phyloP scores from a whole-genome alignment of 2,797 vertebrate species.

The Merluccius polli region DNA sequence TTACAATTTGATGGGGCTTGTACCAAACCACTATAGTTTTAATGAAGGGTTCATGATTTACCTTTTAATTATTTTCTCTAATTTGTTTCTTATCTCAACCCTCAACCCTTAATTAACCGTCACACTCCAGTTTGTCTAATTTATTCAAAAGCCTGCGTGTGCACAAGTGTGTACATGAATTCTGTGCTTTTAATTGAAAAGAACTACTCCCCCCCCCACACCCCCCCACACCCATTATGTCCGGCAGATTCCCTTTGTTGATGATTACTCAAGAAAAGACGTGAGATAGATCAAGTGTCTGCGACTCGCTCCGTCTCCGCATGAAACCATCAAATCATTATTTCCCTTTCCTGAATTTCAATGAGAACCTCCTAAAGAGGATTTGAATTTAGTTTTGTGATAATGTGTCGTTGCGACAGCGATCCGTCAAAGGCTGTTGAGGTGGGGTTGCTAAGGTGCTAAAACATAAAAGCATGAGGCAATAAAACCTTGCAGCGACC shows the following conservation, averaged over 20 bases:
- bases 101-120: constrained; percentile 2
- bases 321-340: neutral
- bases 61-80: constrained; percentile 4
- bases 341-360: neutral
- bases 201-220: neutral
- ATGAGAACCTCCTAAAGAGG: neutral
- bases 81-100: constrained; percentile 5
- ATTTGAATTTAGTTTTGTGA: neutral
- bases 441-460: neutral
- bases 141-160: constrained; percentile 2
- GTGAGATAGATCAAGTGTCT: neutral
- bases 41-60: neutral
- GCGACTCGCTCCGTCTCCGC: neutral
- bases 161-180: neutral
- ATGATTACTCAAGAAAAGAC: neutral
- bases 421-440: neutral
- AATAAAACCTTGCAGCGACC: neutral
- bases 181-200: neutral
- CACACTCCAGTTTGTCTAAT: neutral
- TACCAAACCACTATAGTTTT: neutral
- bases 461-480: neutral
- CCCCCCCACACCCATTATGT: neutral
- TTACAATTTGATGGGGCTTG: neutral
- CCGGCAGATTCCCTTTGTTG: neutral
- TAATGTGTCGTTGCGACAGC: neutral